Base-by-base conservation (phyloP, 2,888 invertebrate species). In the Brachycybe producta region DNA sequence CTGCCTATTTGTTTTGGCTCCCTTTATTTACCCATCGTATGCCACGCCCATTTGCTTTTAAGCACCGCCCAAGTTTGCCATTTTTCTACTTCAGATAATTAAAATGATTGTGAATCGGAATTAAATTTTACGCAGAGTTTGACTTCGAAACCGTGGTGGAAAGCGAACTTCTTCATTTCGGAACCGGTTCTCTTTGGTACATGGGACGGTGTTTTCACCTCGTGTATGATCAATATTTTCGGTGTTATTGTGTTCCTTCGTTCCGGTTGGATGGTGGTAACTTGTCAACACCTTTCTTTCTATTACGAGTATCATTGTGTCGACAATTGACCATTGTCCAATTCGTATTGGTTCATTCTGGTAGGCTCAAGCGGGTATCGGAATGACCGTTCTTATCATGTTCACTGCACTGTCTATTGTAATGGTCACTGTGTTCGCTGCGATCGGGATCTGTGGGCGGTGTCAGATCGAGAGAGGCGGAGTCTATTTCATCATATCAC, bases 181-280 rank as follows among this genome's bases (percentile, higher is more conserved):
- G 88, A 94, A 67, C 92, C 91, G 30, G 85, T 94, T 48, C 72
- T 94, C 46, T 95, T 97, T 72, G 94, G 95, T 13, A 91, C 92
- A 1, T 95, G 90, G 88, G 95, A 95, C 70, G 95, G 95, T 56
- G 95, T 97, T 5, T 97, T 94, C 66, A 92, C 94, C 49, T 91
- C 94, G 46, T 94, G 92, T 65, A 79, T 97, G 61, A 91, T 95
- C 64, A 95, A 95, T 69, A 88, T 95, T 52, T 91, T 97, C 72
- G 94, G 95, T 62, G 94, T 95, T 1, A 92, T 95, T 67, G 91
- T 95, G 54, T 95, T 97, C 69, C 73, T 97, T 53, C 75, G 95
- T 61, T 88, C 92, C 54, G 95, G 95, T 56, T 97, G 95, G 95
- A 88, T 97, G 64, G 94, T 97, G 46, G 92, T 46, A 36, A 17